phyloP scores from a whole-genome alignment of 2,113 vertebrate species.

The Mus musculus region DNA sequence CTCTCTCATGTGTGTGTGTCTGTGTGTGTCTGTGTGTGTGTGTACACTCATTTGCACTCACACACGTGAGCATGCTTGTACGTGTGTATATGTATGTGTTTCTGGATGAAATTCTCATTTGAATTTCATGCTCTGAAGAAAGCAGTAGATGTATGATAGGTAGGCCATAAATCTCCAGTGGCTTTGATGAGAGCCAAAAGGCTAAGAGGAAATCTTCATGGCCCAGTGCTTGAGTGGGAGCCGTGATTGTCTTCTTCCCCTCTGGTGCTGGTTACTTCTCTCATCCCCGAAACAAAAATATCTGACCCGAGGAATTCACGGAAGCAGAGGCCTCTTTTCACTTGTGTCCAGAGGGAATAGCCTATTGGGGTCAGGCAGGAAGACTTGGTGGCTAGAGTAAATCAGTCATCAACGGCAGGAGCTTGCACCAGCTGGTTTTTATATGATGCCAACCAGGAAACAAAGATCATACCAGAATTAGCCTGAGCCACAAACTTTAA shows the following conservation, averaged over 20 bases:
- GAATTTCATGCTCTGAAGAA: not conserved
- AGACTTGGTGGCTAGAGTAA: not conserved
- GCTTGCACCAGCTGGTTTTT: not conserved
- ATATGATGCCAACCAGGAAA: not conserved
- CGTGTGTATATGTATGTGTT: not conserved
- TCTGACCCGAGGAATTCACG: not conserved
- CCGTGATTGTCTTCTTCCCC: not conserved
- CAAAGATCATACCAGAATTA: not conserved
- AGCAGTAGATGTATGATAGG: not conserved
- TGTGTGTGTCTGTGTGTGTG: not conserved
- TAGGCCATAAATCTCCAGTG: not conserved
- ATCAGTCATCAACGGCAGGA: not conserved
- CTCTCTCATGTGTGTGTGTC: too few relatives aligned
- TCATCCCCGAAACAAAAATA: not conserved
- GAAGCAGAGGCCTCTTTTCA: not conserved
- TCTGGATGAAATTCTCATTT: not conserved
- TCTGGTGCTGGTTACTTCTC: not conserved
- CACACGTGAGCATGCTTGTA: not conserved
- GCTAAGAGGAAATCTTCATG: not conserved
- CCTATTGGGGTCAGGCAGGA: rapidly evolving
- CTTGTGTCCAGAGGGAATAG: not conserved
- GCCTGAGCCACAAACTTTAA: not conserved
- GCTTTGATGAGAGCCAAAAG: not conserved
- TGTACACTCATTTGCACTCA: too few relatives aligned
- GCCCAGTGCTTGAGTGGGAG: not conserved